Evolutionary conservation across 2,113 vertebrate species (phyloP).

Genomic region (Regulus satrapa): DNA sequence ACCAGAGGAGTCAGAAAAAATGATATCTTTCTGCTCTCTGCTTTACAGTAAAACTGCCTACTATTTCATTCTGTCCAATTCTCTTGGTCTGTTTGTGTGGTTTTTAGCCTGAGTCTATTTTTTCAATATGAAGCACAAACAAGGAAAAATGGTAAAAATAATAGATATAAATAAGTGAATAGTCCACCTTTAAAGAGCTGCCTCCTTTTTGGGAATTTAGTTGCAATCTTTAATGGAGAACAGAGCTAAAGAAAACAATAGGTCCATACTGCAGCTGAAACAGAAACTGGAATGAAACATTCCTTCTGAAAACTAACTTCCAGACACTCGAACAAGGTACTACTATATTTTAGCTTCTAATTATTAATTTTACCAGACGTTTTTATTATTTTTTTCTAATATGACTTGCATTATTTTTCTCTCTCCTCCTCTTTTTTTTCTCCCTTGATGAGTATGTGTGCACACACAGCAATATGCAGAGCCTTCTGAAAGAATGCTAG

Average conservation of each 20-base stretch:
- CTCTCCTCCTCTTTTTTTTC: background rate
- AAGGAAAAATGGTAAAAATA: background rate
- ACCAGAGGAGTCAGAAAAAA: conserved; percentile 5
- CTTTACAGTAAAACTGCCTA: conserved; percentile 5
- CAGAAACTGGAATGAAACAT: background rate
- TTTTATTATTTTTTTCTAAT: background rate
- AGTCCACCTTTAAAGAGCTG: background rate
- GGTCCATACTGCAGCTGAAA: background rate
- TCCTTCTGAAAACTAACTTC: background rate
- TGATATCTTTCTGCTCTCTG: background rate
- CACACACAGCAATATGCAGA: background rate
- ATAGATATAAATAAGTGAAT: background rate
- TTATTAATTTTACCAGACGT: background rate
- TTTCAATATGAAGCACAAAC: background rate
- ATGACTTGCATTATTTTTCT: background rate
- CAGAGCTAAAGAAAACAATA: background rate
- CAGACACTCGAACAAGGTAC: background rate
- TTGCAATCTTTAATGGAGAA: background rate
- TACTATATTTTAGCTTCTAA: background rate
- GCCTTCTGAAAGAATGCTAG: background rate
- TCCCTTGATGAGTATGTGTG: rapidly evolving
- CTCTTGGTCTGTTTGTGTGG: conserved; percentile 6
- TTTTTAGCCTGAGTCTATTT: background rate
- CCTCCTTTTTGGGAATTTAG: background rate
- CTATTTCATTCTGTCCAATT: conserved; percentile 10